Evolutionary conservation across 2,113 vertebrate species (phyloP).

Genomic region (Uria aalge): DNA sequence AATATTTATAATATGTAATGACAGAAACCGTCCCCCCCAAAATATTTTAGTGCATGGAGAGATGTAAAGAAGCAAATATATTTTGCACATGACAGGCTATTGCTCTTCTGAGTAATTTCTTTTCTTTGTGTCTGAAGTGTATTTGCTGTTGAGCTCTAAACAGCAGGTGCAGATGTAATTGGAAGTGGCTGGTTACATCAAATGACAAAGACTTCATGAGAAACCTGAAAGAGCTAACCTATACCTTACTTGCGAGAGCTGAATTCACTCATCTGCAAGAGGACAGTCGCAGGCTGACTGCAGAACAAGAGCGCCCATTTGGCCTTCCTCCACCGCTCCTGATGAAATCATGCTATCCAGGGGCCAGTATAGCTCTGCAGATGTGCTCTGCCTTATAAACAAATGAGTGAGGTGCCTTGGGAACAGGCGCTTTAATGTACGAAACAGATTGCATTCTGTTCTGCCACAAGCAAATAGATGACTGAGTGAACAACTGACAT

Average conservation of each 20-base stretch:
- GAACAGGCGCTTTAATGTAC: not conserved
- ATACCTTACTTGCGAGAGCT: not conserved
- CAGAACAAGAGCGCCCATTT: conserved; percentile 6
- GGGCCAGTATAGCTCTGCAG: conserved; percentile 56
- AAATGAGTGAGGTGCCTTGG: conserved; percentile 11
- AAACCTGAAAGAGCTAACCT: not conserved
- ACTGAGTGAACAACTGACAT: not conserved
- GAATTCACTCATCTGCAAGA: not conserved
- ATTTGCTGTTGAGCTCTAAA: not conserved
- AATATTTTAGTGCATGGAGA: not conserved
- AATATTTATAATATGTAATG: not conserved
- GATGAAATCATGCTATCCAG: conserved; percentile 74
- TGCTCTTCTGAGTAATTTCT: not conserved
- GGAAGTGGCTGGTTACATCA: not conserved
- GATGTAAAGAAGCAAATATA: not conserved
- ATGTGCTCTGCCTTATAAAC: conserved; percentile 47
- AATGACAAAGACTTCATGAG: not conserved
- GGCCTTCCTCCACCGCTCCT: conserved; percentile 29
- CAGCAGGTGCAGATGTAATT: not conserved
- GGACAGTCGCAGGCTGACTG: not conserved
- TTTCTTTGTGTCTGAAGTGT: not conserved
- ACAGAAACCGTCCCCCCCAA: not conserved
- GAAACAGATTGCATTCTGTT: not conserved
- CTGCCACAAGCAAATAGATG: not conserved
- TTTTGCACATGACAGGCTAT: not conserved